Evolutionary conservation across 2,113 vertebrate genomes (phyloP).

Genomic region (Hemiscyllium ocellatum): DNA sequence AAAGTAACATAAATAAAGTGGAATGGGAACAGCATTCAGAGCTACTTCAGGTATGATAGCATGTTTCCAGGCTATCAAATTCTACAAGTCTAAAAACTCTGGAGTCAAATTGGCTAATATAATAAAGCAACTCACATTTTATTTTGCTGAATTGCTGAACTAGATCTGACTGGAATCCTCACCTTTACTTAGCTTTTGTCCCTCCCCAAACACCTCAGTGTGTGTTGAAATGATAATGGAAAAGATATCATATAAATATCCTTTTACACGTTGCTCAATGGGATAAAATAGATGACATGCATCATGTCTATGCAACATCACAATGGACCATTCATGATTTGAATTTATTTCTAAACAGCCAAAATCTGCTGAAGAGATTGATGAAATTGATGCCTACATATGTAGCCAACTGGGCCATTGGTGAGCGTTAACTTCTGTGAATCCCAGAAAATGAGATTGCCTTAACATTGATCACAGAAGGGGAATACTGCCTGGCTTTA

Average conservation of each 20-base stretch:
- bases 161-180: neutral
- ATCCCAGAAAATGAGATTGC: neutral
- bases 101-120: neutral
- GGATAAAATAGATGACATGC: neutral
- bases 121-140: neutral
- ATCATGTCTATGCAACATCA: neutral
- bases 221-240: neutral
- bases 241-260: neutral
- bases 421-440: neutral
- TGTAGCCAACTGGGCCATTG: neutral
- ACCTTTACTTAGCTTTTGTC: neutral
- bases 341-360: neutral
- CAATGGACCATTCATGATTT: neutral
- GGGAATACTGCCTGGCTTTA: neutral
- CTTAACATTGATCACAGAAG: neutral
- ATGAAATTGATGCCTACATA: neutral
- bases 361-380: neutral
- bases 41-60: neutral
- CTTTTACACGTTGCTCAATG: neutral
- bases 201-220: neutral
- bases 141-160: neutral
- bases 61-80: neutral
- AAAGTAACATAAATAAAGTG: neutral
- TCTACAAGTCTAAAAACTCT: neutral
- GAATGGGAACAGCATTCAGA: neutral